These are phyloP conservation scores for Diprion similis DNA, from an alignment of 1,140 invertebrate genomes.

Conservation along the genomic window DNA sequence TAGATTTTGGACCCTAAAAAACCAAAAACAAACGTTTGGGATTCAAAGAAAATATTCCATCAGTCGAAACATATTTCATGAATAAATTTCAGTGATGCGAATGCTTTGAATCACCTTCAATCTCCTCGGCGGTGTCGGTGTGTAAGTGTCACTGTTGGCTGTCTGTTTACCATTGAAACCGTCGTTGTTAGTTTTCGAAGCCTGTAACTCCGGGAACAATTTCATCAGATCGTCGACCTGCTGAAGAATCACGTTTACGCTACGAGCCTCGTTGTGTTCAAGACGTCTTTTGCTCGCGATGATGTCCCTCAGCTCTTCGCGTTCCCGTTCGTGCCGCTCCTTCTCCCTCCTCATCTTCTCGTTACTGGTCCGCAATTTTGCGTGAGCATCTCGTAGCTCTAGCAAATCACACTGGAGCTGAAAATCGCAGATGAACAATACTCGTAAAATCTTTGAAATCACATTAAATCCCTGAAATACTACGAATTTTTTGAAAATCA, in stretches of 20 bases:
- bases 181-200: slow-evolving; percentile 33
- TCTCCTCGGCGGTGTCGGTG: slow-evolving; percentile 66
- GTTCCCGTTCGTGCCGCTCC: slow-evolving; percentile 82
- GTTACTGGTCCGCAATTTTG: slow-evolving; percentile 89
- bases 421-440: not conserved
- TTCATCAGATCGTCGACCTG: slow-evolving; percentile 80
- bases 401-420: slow-evolving; percentile 87
- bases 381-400: slow-evolving; percentile 88
- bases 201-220: slow-evolving; percentile 71
- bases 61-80: too few relatives aligned
- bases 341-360: slow-evolving; percentile 88
- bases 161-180: slow-evolving; percentile 46
- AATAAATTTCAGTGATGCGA: not conserved
- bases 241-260: slow-evolving; percentile 74
- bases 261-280: slow-evolving; percentile 71
- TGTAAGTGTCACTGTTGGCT: slow-evolving; percentile 50
- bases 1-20: slow-evolving; percentile 63
- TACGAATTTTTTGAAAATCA: too few relatives aligned
- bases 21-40: slow-evolving; percentile 6
- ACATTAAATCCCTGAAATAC: too few relatives aligned
- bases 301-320: slow-evolving; percentile 70
- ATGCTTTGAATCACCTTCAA: slow-evolving; percentile 52
- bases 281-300: slow-evolving; percentile 62
- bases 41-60: too few relatives aligned
- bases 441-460: too few relatives aligned